These are phyloP conservation scores for Sebastes minor DNA, from an alignment of 2,797 vertebrate species.

Conservation along the genomic window DNA sequence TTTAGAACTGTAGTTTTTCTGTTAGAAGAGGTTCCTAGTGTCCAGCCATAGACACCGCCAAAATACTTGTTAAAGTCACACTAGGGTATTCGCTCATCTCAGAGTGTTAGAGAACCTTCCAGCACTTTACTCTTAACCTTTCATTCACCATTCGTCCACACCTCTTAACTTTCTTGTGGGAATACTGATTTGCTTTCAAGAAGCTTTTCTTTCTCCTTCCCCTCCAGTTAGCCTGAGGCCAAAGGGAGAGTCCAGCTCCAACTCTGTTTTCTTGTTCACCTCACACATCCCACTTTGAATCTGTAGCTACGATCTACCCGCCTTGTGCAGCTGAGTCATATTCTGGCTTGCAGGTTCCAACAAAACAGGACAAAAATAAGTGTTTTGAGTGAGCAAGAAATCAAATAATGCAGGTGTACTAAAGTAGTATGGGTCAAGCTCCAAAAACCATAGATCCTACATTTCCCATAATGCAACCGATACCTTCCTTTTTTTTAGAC, in stretches of 20 bases:
- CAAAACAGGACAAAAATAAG: background rate
- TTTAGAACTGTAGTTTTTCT: slow-evolving; percentile 15
- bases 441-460: background rate
- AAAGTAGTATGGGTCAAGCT: background rate
- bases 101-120: background rate
- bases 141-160: slow-evolving; percentile 23
- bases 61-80: slow-evolving; percentile 10
- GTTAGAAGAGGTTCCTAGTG: slow-evolving; percentile 13
- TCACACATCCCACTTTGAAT: background rate
- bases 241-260: slow-evolving; percentile 14
- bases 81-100: slow-evolving; percentile 11
- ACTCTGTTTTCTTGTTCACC: slow-evolving; percentile 6
- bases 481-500: background rate
- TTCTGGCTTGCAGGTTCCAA: background rate
- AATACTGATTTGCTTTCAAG: slow-evolving; percentile 31
- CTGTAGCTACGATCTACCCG: background rate
- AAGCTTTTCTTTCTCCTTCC: background rate
- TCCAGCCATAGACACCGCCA: background rate
- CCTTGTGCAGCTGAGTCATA: background rate
- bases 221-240: slow-evolving; percentile 11
- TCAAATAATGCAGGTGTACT: background rate
- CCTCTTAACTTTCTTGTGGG: slow-evolving; percentile 23
- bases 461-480: background rate
- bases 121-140: slow-evolving; percentile 33
- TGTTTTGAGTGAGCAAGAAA: background rate